A percentile compares a stretch with the other conserved stretches of the same genome.
These are phyloP conservation scores for Acheta domesticus DNA, from an alignment of 2,888 invertebrate species.

Conservation along the genomic window DNA sequence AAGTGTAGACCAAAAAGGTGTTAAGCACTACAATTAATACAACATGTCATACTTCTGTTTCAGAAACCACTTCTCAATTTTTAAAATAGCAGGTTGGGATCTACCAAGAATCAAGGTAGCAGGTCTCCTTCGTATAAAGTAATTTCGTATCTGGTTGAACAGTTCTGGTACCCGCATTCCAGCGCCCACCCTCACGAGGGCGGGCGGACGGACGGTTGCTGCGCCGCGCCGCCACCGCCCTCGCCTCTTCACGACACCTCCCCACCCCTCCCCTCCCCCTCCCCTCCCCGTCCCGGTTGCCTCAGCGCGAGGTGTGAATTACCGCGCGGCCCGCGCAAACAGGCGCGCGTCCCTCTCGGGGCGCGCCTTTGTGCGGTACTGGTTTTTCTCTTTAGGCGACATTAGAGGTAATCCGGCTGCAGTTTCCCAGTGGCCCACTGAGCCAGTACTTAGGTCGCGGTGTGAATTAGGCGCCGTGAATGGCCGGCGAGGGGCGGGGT, in stretches of 20 bases:
- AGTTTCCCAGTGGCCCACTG: background rate
- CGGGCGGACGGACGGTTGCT: background rate
- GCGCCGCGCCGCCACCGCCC: background rate
- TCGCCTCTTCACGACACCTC: background rate
- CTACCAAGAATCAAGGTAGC: too few species aligned
- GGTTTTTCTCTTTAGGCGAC: conserved; percentile 18
- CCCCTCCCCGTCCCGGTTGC: background rate
- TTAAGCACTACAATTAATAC: too few species aligned
- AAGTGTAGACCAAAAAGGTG: too few species aligned
- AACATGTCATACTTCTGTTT: too few species aligned
- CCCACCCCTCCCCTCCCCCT: background rate
- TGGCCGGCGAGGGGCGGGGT: background rate
- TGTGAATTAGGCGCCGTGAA: background rate
- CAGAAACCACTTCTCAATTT: too few species aligned
- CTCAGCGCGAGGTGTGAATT: background rate
- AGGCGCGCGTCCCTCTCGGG: background rate
- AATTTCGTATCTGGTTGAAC: too few species aligned
- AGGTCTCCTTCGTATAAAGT: too few species aligned
- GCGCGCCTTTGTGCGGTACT: background rate
- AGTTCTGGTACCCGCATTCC: too few species aligned
- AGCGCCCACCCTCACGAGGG: background rate
- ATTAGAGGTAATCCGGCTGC: conserved; percentile 18
- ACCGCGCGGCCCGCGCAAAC: too few species aligned
- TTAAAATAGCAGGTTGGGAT: too few species aligned
- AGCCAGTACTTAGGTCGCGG: background rate